Base-by-base conservation (phyloP, 2,888 invertebrate species). In the Drosophila melanocephala region DNA sequence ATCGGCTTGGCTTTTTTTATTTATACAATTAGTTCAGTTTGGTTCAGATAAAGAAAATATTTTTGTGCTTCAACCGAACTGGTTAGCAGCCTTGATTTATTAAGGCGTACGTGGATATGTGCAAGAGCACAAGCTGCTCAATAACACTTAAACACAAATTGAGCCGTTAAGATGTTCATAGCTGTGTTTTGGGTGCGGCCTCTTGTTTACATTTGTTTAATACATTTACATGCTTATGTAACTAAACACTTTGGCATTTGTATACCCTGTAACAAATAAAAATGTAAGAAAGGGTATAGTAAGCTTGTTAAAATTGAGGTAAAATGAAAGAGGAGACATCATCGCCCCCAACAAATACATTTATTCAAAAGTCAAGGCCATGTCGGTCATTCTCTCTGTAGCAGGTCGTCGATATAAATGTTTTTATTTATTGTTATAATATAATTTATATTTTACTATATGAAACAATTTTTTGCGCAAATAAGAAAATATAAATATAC, bases 81-180 rank as follows among this genome's bases (percentile, higher is more conserved):
- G n/a, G n/a, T 42, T n/a, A n/a, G n/a, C 42, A n/a, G 22, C 5
- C 22, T 44, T 22, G 22, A 44, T 44, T 22, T 44, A 22, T 12
- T 22, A 12, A 12, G 22, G 12, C 5, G 44, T 44, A 44, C 16
- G 47, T 47, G 26, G 26, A 26, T 33, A 56, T 42, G 39, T 39
- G 14, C 56, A 22, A 28, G 33, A 62, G 42, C 58, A 35, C 60
- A 26, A 16, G 44, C n/a, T 19, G 28, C 58, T 35, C 57, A 64
- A 64, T 47, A 47, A 44, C 32, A 32, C 39, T 62, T 62, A 35
- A 65, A 22, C 37, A 59, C 37, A 60, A 65, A 60, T 65, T 65
- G 65, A 60, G 60, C 28, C 51, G 58, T 53, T 42, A 33, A 62
- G 33, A 39, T 58, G n/a, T 7, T 32, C 32, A 37, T 47, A 35